Base-by-base conservation (phyloP, 2,888 invertebrate genomes). In the Scaptomyza tumidula region DNA sequence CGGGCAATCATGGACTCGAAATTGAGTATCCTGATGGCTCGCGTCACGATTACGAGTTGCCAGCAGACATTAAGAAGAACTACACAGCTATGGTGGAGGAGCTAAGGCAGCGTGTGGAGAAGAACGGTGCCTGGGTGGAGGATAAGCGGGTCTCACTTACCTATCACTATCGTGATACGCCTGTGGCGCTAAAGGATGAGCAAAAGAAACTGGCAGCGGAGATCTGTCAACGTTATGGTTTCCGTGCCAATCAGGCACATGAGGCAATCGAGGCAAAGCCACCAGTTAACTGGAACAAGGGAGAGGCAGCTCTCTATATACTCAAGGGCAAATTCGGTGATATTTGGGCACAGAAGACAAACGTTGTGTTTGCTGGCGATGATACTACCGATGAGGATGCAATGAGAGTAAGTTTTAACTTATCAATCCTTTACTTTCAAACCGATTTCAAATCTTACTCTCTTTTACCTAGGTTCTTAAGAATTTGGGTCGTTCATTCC, bases 371-470 rank as follows among this genome's bases (percentile, higher is more conserved):
- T 88, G 97, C 95, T 35, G 97, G 97, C 68, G 97, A 97, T 91
- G 97, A 97, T 91, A 95, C 94, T 61, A 97, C 97, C 0, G 97
- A 97, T 90, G 97, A 97, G 92, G 97, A 97, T 91, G 97, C 97
- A 39, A 97, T 97, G 96, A 93, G 94, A 94, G 97, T 97, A 90
- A 87, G 86, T 78, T 10, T 29, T 13, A 33, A 10, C 3, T 1
- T 2, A 3, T 10, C 1, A 0, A 0, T 9, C 0, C 11, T 31
- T 13, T 0, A 6, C 19, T 0, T n/a, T 19, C 1, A 10, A 14
- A 16, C 3, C 3, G 10, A 10, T 11, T 10, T 0, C 29, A 44
- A 65, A 14, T 16, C 46, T 16, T 6, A 13, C 43, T 37, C 9
- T 1, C 3, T 6, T 10, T 24, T 6, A 1, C 39, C 2, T 75